Evolutionary conservation across 2,113 vertebrate species (phyloP).

Genomic region (Pycnonotus jocosus): DNA sequence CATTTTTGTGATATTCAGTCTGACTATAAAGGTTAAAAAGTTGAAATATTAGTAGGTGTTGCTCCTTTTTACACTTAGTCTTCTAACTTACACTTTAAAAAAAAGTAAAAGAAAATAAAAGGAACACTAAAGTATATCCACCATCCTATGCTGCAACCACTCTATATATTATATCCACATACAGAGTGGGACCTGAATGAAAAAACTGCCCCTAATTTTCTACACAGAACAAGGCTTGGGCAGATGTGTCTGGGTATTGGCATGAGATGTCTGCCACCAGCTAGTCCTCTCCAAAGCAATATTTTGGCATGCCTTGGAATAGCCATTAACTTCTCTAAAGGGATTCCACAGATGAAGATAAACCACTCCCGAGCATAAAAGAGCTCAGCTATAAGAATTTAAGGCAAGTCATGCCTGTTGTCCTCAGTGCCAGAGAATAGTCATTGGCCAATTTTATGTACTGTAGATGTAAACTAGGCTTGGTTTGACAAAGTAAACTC

Average conservation of each 20-base stretch:
- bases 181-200: neutral
- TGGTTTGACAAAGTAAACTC: neutral
- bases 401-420: neutral
- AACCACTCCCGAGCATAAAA: neutral
- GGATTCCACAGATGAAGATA: neutral
- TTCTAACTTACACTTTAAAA: neutral
- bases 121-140: neutral
- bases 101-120: neutral
- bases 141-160: neutral
- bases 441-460: neutral
- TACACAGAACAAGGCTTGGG: neutral
- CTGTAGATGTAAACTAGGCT: neutral
- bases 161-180: neutral
- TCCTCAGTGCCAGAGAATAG: neutral
- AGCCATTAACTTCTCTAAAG: neutral
- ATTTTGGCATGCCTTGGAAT: neutral
- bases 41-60: neutral
- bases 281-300: neutral
- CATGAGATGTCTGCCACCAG: neutral
- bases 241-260: neutral
- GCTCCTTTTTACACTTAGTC: neutral
- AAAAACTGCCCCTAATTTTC: neutral
- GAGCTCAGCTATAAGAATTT: neutral
- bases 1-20: neutral
- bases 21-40: neutral